Base-by-base conservation (phyloP, 2,888 invertebrate genomes). In the Galeopsomyia nigrocyanea region DNA sequence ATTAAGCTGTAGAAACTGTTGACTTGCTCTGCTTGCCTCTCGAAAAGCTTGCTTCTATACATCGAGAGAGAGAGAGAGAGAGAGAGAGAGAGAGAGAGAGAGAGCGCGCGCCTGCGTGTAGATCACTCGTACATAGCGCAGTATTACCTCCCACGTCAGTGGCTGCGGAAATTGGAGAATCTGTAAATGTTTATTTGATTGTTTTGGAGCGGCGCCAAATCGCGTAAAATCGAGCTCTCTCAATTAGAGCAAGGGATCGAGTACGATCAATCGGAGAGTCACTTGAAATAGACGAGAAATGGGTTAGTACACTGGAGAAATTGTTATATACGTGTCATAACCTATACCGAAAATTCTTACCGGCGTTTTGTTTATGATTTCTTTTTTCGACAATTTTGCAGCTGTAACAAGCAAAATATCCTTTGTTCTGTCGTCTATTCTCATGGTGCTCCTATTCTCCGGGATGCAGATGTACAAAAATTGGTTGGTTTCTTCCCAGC, bases 401-500 rank as follows among this genome's bases (percentile, higher is more conserved):
- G 93, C 92, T 78, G 90, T 92, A 53, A 91, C 92, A 77, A 92
- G 92, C 84, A 91, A 91, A 84, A 91, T 92, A 80, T 95, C 95
- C 13, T 92, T 94, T 79, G 87, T 92, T 63, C 87, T 97, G 79
- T 93, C 97, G 0, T 90, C 93, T 50, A 93, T 96, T 78, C 87
- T 96, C 79, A 91, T 94, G 10, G 90, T 97, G 47, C 88, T 97
- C 10, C 88, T 96, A 80, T 96, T 97, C 88, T 96, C 95, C 79
- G 94, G 94, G 67, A 94, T 98, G 93, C 97, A 97, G 88, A 94
- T 97, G 89, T 96, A 95, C 84, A 93, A 92, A 82, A 91, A 91
- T 17, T 91, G 94, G 89, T 88, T 98, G 68, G 90, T 92, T 62
- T 92, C 93, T 31, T 92, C 94, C 2, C 96, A 96, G 81, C 86